Evolutionary conservation across 2,888 invertebrate genomes (phyloP), one percentile per base, ranked within the genome.

Genomic region (Sinotaia quadrata): DNA sequence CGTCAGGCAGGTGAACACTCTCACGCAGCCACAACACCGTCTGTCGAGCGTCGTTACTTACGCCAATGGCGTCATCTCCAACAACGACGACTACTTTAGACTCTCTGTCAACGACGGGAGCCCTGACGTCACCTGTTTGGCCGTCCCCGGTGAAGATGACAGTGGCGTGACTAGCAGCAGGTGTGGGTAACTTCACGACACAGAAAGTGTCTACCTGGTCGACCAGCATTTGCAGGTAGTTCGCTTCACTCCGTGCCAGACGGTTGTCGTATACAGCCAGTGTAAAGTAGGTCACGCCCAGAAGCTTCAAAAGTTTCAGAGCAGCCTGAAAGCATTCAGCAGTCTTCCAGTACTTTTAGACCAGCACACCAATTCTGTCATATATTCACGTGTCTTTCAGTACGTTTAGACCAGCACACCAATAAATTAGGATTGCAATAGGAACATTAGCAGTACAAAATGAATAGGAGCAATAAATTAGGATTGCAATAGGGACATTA

Each of bases 241-340:
- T 44, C 5, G 56, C 56, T n/a, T 65, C 65, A 41, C 24, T 65
- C 34, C 31, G 37, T 21, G 65, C 65, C 24, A 44, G 18, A n/a
- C 29, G 21, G 10, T 36, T 36, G 2, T 51, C 24, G 47, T 5
- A 10, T 18, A 15, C 7, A 3, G 5, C 27, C 24, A 51, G 36
- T 12, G n/a, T 36, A 47, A 65, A 52, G 56, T 56, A 65, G 31
- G 29, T 54, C 31, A 56, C 44, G 44, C 52, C 36, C 29, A 65
- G 33, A 2, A 44, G 33, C 0, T 54, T 56, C 56, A 65, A 31
- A 2, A 65, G n/a, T 37, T 36, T 65, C 21, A 33, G 1, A 12
- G 34, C 18, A 4, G 56, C 54, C 65, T 65, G 65, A 12, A 54
- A n/a, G n/a, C n/a, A n/a, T n/a, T n/a, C n/a, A n/a, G n/a, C n/a